Evolutionary conservation across 1,140 invertebrate species (phyloP), one percentile per base, ranked within the genome.

Genomic region (Cyclargus thomasi): DNA sequence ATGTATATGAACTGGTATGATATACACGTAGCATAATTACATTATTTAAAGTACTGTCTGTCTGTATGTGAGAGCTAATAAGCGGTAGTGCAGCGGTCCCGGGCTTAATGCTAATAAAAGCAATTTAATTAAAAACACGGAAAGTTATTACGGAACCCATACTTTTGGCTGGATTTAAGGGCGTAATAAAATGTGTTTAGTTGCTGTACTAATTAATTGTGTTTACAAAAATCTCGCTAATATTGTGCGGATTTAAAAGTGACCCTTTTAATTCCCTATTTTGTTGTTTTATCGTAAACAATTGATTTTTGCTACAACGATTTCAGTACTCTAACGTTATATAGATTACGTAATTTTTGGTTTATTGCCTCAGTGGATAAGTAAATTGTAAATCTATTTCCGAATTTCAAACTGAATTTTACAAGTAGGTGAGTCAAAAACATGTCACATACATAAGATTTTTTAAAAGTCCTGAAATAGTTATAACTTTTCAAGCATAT

Each of bases 161-260:
- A 14, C 39, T 47, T 47, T 47, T 16, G 14, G 14, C 39, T 47
- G 39, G 39, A 47, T 47, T 47, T 47, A 47, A 47, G 39, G 4
- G 39, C 39, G 39, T 16, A 16, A 47, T 47, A 47, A 47, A 47
- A 47, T 16, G 39, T 16, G 39, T 16, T 47, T 47, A 47, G 39
- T 11, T 47, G 14, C 39, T 47, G 8, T 8, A 47, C 39, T 47
- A 47, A 47, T 47, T 47, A 47, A 47, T 47, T 47, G 39, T 47
- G 4, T 63, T 64, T 17, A 63, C 36, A 36, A 64, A 63, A 64
- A 53, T 1, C 23, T 68, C 63, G 62, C 63, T 63, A 62, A 68
- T 55, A 63, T 59, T 36, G 7, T 20, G 5, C 53, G 10, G 1
- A 36, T 68, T 68, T 68, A 63, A 22, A 62, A 62, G 20, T 62